Base-by-base conservation (phyloP, 2,888 invertebrate genomes). In the Odontothrips loti region DNA sequence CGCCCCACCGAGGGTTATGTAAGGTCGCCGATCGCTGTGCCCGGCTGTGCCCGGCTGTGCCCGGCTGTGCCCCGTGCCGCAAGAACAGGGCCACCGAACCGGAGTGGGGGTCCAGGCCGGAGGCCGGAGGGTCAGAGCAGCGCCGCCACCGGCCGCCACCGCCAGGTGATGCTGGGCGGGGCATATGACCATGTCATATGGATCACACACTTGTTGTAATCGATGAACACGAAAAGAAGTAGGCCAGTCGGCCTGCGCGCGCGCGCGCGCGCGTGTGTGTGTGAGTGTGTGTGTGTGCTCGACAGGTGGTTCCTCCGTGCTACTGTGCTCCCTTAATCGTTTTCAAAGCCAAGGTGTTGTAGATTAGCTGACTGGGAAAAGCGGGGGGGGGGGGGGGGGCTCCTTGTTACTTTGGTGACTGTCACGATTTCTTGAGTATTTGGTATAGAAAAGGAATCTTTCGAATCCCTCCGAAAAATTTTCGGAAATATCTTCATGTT, bases 11-110 rank as follows among this genome's bases (percentile, higher is more conserved):
- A 75, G 68, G 23, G 68, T 75, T 75, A 75, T 75, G 68, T 75
- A 75, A 75, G 68, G 68, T 75, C 68, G 27, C 68, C 68, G 27
- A n/a, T 75, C 68, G 68, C 23, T 75, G 68, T n/a, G 68, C 68
- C 20, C 15, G 51, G 15, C 20, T 20, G 58, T 17, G 58, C 20
- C 17, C 15, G 51, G 15, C 20, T 20, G 58, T 17, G 58, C 20
- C 17, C 20, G 58, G 58, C 58, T 17, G 58, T 6, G 15, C 34
- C 6, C 34, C 58, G 58, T 58, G 58, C 20, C 58, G 58, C 58
- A 58, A 20, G 58, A 20, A 20, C 58, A 58, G 17, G 58, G 15
- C 58, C 20, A 15, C 58, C 17, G 58, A 43, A 43, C 34, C 34
- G 34, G 34, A 43, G 34, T 43, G 34, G 34, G 34, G 34, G 34